These are phyloP conservation scores for Panzeria rudis DNA, from an alignment of 2,888 invertebrate genomes.

Conservation along the genomic window DNA sequence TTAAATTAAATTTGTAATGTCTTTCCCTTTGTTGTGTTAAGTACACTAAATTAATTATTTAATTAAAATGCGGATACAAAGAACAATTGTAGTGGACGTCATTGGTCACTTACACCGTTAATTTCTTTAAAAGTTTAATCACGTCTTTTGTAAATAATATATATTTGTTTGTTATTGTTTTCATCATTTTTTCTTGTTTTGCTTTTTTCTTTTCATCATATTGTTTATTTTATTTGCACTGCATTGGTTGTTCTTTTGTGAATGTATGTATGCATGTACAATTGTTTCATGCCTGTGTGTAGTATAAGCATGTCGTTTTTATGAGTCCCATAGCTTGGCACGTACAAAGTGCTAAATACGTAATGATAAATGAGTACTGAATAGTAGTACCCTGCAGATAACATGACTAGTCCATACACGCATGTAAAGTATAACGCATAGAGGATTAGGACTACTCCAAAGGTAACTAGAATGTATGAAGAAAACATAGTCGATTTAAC, in stretches of 20 bases:
- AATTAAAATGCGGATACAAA: slow-evolving; percentile 3
- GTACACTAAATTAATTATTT: slow-evolving; percentile 3
- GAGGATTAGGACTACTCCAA: no score
- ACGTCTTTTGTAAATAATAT: slow-evolving; percentile 53
- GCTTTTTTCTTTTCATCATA: slow-evolving; percentile 24
- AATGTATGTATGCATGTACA: not conserved
- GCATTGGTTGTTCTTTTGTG: slow-evolving; percentile 39
- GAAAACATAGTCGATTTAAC: no score
- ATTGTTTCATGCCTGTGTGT: not conserved
- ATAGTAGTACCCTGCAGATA: no score
- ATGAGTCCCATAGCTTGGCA: slow-evolving; percentile 51
- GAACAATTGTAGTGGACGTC: slow-evolving; percentile 24
- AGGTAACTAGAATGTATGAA: no score
- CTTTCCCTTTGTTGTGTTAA: no score
- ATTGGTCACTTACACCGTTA: slow-evolving; percentile 25
- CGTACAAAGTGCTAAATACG: slow-evolving; percentile 61
- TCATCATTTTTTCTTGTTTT: slow-evolving; percentile 18
- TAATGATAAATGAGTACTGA: slow-evolving; percentile 41
- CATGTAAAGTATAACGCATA: no score
- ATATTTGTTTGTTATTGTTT: slow-evolving; percentile 42
- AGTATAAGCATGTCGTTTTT: not conserved
- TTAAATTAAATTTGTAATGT: not conserved
- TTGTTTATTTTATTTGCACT: slow-evolving; percentile 46
- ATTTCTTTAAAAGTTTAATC: slow-evolving; percentile 52
- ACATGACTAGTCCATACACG: no score